Conservation (phyloP, 2,113 vertebrate species). For the Bubo bubo region DNA sequence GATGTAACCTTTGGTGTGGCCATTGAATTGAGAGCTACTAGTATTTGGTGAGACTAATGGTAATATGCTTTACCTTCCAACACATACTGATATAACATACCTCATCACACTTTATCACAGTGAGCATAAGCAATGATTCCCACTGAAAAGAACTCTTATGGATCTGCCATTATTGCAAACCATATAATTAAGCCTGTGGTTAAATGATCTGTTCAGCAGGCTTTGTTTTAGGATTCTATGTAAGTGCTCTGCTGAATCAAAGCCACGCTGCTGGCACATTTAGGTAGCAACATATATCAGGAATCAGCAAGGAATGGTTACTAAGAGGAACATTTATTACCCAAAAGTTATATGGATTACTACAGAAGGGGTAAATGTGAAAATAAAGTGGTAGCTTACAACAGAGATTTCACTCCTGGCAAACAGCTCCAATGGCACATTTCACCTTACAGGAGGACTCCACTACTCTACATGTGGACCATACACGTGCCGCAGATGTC, state of each 20-base stretch:
- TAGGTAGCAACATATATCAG: too few relatives aligned
- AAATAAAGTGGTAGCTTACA: neutral
- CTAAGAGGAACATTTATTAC: neutral
- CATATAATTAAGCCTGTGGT: neutral
- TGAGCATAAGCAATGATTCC: neutral
- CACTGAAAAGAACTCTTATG: neutral
- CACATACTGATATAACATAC: neutral
- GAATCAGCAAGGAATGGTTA: neutral
- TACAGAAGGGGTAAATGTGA: neutral
- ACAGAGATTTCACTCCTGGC: neutral
- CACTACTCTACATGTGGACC: neutral
- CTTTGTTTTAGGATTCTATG: neutral
- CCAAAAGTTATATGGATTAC: neutral
- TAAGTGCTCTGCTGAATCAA: neutral
- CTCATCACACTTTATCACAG: neutral
- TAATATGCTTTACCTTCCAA: neutral
- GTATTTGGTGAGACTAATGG: neutral
- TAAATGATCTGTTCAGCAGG: neutral
- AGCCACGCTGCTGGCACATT: neutral
- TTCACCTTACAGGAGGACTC: neutral
- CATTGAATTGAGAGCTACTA: neutral
- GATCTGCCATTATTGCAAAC: neutral
- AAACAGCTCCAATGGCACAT: neutral
- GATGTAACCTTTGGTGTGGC: neutral
- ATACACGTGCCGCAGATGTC: accelerated